phyloP scores from a whole-genome alignment of 2,888 invertebrate genomes.

The Mylabris sibirica region DNA sequence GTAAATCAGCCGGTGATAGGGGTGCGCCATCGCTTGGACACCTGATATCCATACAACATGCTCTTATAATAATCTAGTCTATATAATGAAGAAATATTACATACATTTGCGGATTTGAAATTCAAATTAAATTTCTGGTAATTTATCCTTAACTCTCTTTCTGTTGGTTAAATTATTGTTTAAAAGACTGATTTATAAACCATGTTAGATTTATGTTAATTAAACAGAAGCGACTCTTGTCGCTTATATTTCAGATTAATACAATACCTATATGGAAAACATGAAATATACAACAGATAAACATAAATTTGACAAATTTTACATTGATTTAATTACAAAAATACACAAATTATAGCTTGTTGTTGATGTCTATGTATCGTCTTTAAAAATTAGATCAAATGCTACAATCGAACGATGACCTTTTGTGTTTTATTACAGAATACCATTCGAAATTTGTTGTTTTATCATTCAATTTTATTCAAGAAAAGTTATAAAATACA shows the following conservation, averaged over 20 bases:
- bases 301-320: conserved; percentile 11
- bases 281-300: neutral
- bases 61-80: neutral
- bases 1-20: neutral
- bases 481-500: neutral
- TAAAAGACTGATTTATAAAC: conserved; percentile 18
- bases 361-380: neutral
- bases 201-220: conserved; percentile 20
- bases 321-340: neutral
- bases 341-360: neutral
- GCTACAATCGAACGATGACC: neutral
- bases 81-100: conserved; percentile 28
- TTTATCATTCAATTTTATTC: neutral
- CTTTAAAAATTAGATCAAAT: neutral
- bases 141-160: conserved; percentile 1
- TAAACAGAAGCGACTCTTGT: conserved; percentile 10
- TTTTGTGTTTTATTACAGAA: neutral
- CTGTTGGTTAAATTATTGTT: conserved; percentile 13
- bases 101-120: conserved; percentile 31
- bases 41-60: neutral
- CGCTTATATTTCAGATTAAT: neutral
- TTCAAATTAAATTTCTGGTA: conserved; percentile 25
- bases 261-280: too few species aligned
- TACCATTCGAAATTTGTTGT: too few species aligned
- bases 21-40: neutral